Evolutionary conservation across 2,888 invertebrate species (phyloP).

Genomic region (Masnerella sp.): DNA sequence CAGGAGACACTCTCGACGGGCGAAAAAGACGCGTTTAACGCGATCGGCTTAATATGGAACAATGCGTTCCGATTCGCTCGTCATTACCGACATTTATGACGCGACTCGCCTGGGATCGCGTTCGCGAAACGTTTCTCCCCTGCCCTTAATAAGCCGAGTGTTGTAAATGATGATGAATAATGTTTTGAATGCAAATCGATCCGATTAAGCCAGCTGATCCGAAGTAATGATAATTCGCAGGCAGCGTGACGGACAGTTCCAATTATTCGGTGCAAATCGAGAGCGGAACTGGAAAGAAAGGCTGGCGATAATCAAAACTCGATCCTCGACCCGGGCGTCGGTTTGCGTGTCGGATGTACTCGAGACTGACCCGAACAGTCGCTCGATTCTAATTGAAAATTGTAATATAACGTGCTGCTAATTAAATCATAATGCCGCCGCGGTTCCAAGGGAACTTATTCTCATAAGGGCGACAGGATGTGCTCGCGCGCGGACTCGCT

Average conservation of each 20-base stretch:
- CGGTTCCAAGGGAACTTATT: conserved; percentile 15
- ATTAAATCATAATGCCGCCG: conserved; percentile 59
- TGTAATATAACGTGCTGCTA: conserved; percentile 60
- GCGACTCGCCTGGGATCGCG: background rate
- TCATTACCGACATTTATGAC: conserved; percentile 2
- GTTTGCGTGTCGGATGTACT: conserved; percentile 20
- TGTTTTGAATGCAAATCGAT: background rate
- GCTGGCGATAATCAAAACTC: conserved; percentile 18
- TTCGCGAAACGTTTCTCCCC: no score
- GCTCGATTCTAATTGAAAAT: conserved; percentile 60
- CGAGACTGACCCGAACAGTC: conserved; percentile 14
- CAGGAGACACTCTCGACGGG: conserved; percentile 2
- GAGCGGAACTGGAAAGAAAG: conserved; percentile 32
- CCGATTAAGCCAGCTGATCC: conserved; percentile 1
- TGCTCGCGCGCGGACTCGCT: conserved; percentile 16
- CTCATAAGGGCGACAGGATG: conserved; percentile 26
- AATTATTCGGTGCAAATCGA: conserved; percentile 34
- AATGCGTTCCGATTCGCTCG: conserved; percentile 8
- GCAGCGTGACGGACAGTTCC: conserved; percentile 19
- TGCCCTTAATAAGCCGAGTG: background rate
- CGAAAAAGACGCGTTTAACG: conserved; percentile 23
- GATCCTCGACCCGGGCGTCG: conserved; percentile 3
- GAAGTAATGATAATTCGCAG: conserved; percentile 8
- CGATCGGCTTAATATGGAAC: conserved; percentile 11
- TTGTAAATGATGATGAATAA: background rate